These are phyloP conservation scores for Campopleginae sp. DNA, from an alignment of 2,888 invertebrate genomes.

Conservation along the genomic window DNA sequence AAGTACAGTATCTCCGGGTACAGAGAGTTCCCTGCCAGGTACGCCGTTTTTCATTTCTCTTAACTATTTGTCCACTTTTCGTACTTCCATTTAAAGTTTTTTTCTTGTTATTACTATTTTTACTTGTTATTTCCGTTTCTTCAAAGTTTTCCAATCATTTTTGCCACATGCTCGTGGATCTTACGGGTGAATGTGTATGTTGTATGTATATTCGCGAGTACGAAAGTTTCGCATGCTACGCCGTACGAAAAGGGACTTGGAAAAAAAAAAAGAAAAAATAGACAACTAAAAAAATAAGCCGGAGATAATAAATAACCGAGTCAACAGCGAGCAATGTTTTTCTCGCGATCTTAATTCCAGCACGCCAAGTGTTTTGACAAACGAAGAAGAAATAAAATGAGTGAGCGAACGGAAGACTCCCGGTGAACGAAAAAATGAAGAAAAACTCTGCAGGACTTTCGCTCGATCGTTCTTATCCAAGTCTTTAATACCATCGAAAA, in stretches of 20 bases:
- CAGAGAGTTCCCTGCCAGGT: slow-evolving; percentile 68
- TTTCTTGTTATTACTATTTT: slow-evolving; percentile 11
- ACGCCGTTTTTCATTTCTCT: slow-evolving; percentile 59
- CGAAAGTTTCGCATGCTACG: slow-evolving; percentile 62
- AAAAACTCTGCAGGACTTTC: slow-evolving; percentile 8
- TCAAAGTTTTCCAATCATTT: slow-evolving; percentile 46
- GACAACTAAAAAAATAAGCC: slow-evolving; percentile 62
- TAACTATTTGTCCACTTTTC: slow-evolving; percentile 62
- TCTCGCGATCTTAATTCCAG: slow-evolving; percentile 49
- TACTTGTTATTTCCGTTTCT: slow-evolving; percentile 20
- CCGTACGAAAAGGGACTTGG: slow-evolving; percentile 70
- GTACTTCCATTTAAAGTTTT: slow-evolving; percentile 15
- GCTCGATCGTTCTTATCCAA: background rate
- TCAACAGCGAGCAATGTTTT: slow-evolving; percentile 52
- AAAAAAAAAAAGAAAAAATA: slow-evolving; percentile 63
- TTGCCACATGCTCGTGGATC: slow-evolving; percentile 3
- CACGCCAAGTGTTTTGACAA: background rate
- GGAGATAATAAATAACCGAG: slow-evolving; percentile 40
- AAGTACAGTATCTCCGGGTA: slow-evolving; percentile 66
- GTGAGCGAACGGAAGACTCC: slow-evolving; percentile 14
- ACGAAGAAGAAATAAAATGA: background rate
- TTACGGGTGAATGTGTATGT: slow-evolving; percentile 5
- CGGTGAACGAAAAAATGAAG: background rate
- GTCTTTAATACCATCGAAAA: background rate
- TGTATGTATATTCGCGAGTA: slow-evolving; percentile 24